Evolutionary conservation across 2,888 invertebrate species (phyloP).

Genomic region (Nomada lathburiana): DNA sequence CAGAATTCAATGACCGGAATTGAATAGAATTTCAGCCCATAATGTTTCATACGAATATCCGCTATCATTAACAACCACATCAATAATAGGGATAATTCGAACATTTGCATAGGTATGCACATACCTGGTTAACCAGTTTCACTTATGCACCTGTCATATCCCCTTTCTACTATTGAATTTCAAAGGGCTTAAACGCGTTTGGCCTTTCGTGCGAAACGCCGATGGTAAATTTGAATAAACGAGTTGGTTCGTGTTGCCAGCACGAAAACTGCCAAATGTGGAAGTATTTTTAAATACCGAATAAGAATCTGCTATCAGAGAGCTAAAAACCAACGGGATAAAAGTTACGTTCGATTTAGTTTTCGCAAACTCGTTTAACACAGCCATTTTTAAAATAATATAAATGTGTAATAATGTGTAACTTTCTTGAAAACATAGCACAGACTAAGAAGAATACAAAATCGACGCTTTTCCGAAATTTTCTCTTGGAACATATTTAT

Average conservation of each 20-base stretch:
- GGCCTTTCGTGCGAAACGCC: constrained; percentile 28
- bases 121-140: constrained; percentile 28
- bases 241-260: constrained; percentile 36
- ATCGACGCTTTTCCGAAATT: too few species aligned
- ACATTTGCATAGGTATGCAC: not conserved
- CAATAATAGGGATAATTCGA: constrained; percentile 3
- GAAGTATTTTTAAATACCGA: too few species aligned
- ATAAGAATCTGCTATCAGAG: not conserved
- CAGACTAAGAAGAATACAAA: too few species aligned
- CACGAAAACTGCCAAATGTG: constrained; percentile 11
- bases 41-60: not conserved
- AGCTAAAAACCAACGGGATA: not conserved
- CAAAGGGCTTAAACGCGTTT: constrained; percentile 30
- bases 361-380: too few species aligned
- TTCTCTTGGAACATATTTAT: too few species aligned
- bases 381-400: too few species aligned
- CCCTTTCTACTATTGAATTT: constrained; percentile 51
- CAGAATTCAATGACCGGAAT: not conserved
- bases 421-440: too few species aligned
- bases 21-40: not conserved
- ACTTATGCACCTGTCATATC: constrained; percentile 38
- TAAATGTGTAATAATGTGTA: too few species aligned
- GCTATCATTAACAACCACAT: not conserved
- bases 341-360: too few species aligned
- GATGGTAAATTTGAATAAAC: constrained; percentile 53